Base-by-base conservation (phyloP, 2,797 vertebrate genomes). In the Carapus acus region DNA sequence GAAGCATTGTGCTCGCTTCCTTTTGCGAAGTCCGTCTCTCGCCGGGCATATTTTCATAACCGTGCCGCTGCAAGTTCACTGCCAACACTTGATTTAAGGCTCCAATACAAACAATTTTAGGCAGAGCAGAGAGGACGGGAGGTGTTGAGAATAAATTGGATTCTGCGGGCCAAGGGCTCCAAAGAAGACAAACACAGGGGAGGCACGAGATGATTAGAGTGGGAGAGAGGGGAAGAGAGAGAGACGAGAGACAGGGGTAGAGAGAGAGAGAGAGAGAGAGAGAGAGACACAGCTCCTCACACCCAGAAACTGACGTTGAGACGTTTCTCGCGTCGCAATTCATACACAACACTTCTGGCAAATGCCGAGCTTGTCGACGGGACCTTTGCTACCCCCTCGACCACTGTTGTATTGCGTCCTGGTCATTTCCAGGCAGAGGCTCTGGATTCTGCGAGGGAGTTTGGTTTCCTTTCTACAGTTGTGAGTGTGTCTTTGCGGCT, bases 21-120 rank as follows among this genome's bases (percentile, higher is more conserved):
- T 85, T n/a, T 39, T 59, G 33, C 58, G 48, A 37, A 46, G 78
- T 64, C 80, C 75, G 86, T 86, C 85, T 85, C 84, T 87, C 85
- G 83, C 48, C 55, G 79, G 82, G 78, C 71, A 81, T 90, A 88
- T 89, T 89, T 89, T 89, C 71, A 81, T 89, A 90, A 89, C 88
- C 87, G 81, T 78, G 60, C 71, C 27, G 46, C 82, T 78, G 77
- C 69, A 69, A 84, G 85, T 88, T 89, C 86, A 89, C 74, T 69
- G 71, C 57, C 83, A 85, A 71, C 74, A 77, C 80, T 80, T 89
- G 88, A 88, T 88, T 89, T 85, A 88, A 60, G 67, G 61, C 78
- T 87, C 65, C 81, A 88, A 78, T 76, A 66, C 84, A 88, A 88
- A 90, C 86, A 84, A 45, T 83, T 86, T 86, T 77, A 79, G 73